Evolutionary conservation across 1,140 invertebrate species (phyloP).

Genomic region (Papilio glaucus): DNA sequence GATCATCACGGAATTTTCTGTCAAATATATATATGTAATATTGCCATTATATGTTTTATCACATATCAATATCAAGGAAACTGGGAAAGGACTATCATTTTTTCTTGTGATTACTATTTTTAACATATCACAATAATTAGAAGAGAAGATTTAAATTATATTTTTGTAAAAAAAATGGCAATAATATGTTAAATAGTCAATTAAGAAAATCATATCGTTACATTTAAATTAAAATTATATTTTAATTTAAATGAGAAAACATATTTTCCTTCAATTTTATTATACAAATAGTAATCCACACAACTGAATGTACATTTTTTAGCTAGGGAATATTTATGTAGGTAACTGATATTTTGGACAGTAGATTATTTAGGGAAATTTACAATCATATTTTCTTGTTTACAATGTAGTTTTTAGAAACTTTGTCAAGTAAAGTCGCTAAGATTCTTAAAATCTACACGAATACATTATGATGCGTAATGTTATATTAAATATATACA

Average conservation of each 20-base stretch:
- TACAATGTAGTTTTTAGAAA: background rate
- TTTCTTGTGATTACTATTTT: no score
- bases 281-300: background rate
- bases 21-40: no score
- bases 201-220: conserved; percentile 26
- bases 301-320: background rate
- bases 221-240: background rate
- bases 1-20: no score
- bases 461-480: no score
- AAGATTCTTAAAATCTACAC: no score
- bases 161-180: background rate
- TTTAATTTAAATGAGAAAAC: background rate
- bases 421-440: no score
- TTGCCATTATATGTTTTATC: no score
- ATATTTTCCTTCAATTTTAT: background rate
- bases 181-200: conserved; percentile 10
- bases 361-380: background rate
- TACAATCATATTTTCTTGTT: background rate
- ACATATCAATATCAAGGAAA: no score
- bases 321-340: background rate
- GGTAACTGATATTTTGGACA: background rate
- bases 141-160: background rate
- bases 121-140: background rate
- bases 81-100: no score
- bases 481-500: no score